Evolutionary conservation across 2,888 invertebrate genomes (phyloP), one percentile per base, ranked within the genome.

Genomic region (Mesorhabditis belari): DNA sequence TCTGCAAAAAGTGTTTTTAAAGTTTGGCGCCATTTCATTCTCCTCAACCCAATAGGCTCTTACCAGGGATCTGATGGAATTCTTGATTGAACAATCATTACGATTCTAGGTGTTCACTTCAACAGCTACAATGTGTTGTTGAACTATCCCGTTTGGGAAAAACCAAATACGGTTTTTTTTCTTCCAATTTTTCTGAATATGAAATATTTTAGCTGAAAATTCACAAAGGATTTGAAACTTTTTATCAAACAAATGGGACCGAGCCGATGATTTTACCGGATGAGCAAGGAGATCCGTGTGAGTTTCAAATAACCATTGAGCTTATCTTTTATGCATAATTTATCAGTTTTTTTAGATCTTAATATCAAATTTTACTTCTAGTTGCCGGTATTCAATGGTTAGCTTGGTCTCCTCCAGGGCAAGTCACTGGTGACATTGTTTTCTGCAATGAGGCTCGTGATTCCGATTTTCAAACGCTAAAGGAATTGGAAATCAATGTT

Each of bases 111-210:
- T 49, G 72, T 74, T 9, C 70, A 70, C 58, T 63, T 64, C n/a
- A 62, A 61, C 24, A 64, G 67, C 50, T 80, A 80, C 69, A 68
- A 74, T 19, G 80, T 77, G 4, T 67, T 80, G 1, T 67, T 80
- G 5, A 67, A 71, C n/a, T 80, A 80, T 58, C 80, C 80, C 0
- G 67, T 80, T 55, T 77, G 65, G 63, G 63, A 65, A 12, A 64
- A 66, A 24, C 80, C 80, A 0, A 79, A 80, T 57, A 59, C 28
- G 9, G 51, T 70, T 6, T 26, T 60, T 12, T 61, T 73, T 6
- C 21, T n/a, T n/a, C 55, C 12, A 52, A 54, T 27, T 27, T 58
- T 4, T 24, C 21, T 19, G 67, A 64, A 5, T 57, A 60, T 27
- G 63, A 65, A 49, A 44, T 67, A 2, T 80, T 74, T 55, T n/a